phyloP scores from a whole-genome alignment of 2,888 invertebrate genomes.

The Brachyptera putata region DNA sequence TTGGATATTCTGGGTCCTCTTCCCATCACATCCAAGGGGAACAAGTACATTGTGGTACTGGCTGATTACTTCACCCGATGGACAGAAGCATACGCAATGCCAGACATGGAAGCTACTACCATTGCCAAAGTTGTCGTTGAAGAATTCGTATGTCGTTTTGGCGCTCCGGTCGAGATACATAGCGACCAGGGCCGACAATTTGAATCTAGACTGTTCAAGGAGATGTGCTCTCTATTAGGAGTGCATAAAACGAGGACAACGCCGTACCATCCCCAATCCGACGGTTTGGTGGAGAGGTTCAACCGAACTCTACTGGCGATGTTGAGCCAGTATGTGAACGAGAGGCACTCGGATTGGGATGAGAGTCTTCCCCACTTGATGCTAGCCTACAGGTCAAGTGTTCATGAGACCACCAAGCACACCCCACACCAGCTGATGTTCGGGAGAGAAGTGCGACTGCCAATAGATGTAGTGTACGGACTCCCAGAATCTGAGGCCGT shows the following conservation, averaged over 20 bases:
- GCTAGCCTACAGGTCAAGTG: not conserved
- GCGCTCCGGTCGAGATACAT: not conserved
- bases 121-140: not conserved
- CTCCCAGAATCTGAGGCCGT: not conserved
- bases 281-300: slow-evolving; percentile 4
- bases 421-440: not conserved
- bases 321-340: not conserved
- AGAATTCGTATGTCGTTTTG: not conserved
- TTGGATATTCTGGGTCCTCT: slow-evolving; percentile 16
- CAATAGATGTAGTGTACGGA: not conserved
- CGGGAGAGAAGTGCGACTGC: not conserved
- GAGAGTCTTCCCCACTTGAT: not conserved
- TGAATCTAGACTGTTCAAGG: not conserved
- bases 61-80: not conserved
- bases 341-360: not conserved
- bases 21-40: not conserved
- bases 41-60: slow-evolving; percentile 4
- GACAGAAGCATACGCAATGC: not conserved
- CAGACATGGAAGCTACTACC: not conserved
- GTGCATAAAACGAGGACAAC: slow-evolving; percentile 1
- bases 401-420: not conserved
- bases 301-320: not conserved
- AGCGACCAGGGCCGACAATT: not conserved
- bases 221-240: not conserved
- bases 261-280: not conserved